phyloP scores from a whole-genome alignment of 2,797 vertebrate species.

The Chrosomus eos region DNA sequence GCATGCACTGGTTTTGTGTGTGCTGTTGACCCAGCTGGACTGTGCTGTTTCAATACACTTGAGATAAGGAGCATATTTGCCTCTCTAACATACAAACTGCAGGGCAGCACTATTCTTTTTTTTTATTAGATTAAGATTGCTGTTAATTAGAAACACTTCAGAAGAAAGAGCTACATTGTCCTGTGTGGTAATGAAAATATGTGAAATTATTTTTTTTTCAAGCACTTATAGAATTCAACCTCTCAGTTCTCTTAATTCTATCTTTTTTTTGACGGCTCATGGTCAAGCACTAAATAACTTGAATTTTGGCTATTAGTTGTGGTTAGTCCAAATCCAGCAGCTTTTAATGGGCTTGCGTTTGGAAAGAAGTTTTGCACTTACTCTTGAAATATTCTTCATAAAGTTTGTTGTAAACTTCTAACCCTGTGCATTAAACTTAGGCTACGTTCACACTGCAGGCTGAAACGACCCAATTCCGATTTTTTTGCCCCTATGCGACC shows the following conservation, averaged over 20 bases:
- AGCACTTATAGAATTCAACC: neutral
- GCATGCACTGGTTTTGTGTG: neutral
- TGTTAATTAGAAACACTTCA: slow-evolving; percentile 13
- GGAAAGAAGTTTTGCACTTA: neutral
- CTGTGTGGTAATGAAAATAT: neutral
- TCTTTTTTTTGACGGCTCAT: neutral
- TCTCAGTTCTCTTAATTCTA: neutral
- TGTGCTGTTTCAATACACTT: slow-evolving; percentile 19
- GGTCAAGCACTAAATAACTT: neutral
- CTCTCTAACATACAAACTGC: slow-evolving; percentile 50
- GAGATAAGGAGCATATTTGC: slow-evolving; percentile 64
- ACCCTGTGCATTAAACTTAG: neutral
- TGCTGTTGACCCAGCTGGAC: slow-evolving; percentile 45
- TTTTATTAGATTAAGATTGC: slow-evolving; percentile 33
- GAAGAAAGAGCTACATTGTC: slow-evolving; percentile 6
- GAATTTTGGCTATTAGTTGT: neutral
- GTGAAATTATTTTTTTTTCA: neutral
- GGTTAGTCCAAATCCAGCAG: neutral
- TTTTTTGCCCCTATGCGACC: no score
- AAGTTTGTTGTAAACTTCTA: neutral
- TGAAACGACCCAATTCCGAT: no score
- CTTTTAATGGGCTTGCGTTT: neutral
- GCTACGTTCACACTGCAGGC: no score
- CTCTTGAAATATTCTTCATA: neutral
- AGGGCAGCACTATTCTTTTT: no score